Base-by-base conservation (phyloP, 2,797 vertebrate species). In the Decapterus maruadsi region DNA sequence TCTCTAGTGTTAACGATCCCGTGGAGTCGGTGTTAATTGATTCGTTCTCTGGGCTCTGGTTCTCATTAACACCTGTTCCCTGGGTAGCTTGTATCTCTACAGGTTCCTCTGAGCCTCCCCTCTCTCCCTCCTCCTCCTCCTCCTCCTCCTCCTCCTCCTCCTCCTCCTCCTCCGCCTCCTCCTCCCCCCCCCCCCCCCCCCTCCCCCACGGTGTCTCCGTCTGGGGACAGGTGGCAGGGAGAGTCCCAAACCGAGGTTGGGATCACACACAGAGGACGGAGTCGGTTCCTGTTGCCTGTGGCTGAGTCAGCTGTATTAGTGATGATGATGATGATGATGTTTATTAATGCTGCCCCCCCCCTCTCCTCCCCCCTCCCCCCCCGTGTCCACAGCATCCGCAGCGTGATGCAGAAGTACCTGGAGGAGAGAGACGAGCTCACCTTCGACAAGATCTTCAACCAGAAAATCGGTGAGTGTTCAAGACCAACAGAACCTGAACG, bases 401-500 rank as follows among this genome's bases (percentile, higher is more conserved):
- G 97, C 13, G 98, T 99, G 87, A 99, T 99, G 98, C 98, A 99
- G 94, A 99, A 98, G 86, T 99, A 99, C 87, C 95, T 99, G 1
- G 95, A 97, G 87, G 98, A 99, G 78, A 95, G 98, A 90, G 96
- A 97, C 16, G 98, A 99, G 88, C 93, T 98, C 82, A 96, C 98
- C 42, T 99, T 99, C 0, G 97, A 99, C 96, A 99, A 99, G 94
- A 97, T 99, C 81, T 99, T 99, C 95, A 96, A 97, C 90, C 98
- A 99, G 95, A 99, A 96, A 91, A 99, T 99, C 14, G 98, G 98
- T 99, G 82, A 84, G 95, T 94, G 22, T 68, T 68, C 26, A 26
- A 26, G 26, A 26, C 3, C 26, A 26, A 26, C 26, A 26, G 26
- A 26, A 26, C 26, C 26, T 26, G 26, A 26, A 26, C 26, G 26